These are phyloP conservation scores for Fringilla coelebs DNA, from an alignment of 2,797 vertebrate genomes.

Conservation along the genomic window DNA sequence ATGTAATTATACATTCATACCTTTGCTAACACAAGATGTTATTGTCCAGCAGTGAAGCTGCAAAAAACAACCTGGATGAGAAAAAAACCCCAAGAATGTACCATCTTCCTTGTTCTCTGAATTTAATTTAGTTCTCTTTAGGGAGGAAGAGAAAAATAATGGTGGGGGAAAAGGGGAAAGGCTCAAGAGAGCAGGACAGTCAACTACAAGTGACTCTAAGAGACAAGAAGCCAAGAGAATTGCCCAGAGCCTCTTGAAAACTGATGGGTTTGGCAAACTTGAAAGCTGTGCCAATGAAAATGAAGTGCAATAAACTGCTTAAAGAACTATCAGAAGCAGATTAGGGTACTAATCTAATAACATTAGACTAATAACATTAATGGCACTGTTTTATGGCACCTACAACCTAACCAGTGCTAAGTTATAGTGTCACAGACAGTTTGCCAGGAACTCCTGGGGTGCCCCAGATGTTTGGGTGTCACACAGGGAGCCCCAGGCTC, in stretches of 20 bases:
- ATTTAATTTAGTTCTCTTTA: not conserved
- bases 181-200: not conserved
- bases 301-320: not conserved
- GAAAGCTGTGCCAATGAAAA: not conserved
- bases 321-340: not conserved
- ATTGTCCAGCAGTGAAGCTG: not conserved
- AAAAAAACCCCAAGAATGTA: not conserved
- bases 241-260: not conserved
- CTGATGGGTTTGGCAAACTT: not conserved
- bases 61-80: not conserved
- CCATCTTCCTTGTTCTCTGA: not conserved
- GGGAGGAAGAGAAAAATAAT: not conserved
- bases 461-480: too few relatives aligned
- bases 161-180: fast-evolving
- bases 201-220: not conserved
- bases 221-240: not conserved
- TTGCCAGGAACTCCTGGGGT: not conserved
- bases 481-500: not conserved
- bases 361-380: not conserved
- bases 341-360: too few relatives aligned
- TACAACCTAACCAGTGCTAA: too few relatives aligned
- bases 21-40: not conserved
- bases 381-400: too few relatives aligned
- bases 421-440: not conserved
- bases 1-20: not conserved